These are phyloP conservation scores for Psilopsiagon aurifrons DNA, from an alignment of 2,113 vertebrate genomes.

Conservation along the genomic window DNA sequence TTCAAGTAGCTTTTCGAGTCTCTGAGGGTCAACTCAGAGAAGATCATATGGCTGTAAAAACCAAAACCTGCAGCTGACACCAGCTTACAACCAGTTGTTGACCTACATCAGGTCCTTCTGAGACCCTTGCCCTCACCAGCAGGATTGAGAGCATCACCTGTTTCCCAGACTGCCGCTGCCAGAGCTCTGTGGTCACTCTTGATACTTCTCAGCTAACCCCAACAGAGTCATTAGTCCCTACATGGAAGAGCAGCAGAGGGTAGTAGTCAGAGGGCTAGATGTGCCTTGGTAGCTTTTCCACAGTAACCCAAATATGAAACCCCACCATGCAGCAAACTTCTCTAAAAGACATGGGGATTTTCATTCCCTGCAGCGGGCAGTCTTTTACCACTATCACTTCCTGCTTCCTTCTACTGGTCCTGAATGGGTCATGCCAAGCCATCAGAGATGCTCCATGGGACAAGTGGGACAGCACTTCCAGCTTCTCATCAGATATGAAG, in stretches of 20 bases:
- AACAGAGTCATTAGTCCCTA: background rate
- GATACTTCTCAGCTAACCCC: background rate
- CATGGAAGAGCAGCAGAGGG: background rate
- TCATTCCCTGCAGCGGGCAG: background rate
- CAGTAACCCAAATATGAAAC: background rate
- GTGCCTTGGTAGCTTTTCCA: background rate
- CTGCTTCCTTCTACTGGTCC: background rate
- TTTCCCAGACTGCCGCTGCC: background rate
- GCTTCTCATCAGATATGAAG: background rate
- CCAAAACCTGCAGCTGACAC: background rate
- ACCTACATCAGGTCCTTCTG: background rate
- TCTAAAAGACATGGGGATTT: background rate
- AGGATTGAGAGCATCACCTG: background rate
- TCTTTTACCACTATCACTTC: background rate
- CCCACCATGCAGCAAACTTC: background rate
- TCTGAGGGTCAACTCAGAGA: background rate
- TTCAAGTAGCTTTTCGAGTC: background rate
- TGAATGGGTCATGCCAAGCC: background rate
- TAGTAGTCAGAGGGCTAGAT: background rate
- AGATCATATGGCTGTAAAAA: background rate
- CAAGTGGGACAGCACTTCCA: background rate
- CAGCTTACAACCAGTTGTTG: background rate
- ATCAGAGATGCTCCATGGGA: background rate
- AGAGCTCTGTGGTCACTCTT: background rate
- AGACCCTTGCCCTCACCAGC: background rate